Conservation (phyloP, 2,797 vertebrate species). For the Lycodopsis pacificus region DNA sequence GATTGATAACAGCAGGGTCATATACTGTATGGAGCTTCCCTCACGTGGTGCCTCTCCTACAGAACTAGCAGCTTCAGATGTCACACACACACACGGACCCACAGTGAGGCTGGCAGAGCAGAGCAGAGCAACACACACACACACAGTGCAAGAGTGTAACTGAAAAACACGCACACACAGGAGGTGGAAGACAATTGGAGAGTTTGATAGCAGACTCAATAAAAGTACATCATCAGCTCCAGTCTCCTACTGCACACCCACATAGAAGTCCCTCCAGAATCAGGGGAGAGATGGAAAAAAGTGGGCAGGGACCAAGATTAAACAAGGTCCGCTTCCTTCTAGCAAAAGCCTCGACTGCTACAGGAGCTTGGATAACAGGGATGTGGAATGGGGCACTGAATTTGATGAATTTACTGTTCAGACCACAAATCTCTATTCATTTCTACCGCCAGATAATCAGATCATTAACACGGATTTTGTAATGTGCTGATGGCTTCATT, state of each 20-base stretch:
- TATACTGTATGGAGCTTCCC: slow-evolving; percentile 51
- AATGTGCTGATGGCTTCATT: no score
- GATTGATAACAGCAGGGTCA: slow-evolving; percentile 65
- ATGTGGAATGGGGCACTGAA: background rate
- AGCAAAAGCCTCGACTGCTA: no score
- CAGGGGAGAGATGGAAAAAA: no score
- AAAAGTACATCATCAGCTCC: slow-evolving; percentile 47
- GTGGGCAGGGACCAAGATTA: no score
- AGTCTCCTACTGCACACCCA: slow-evolving; percentile 51
- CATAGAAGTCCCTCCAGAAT: slow-evolving; percentile 42
- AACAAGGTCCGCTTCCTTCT: no score
- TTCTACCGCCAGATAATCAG: no score
- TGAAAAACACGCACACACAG: slow-evolving; percentile 1
- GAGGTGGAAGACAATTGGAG: slow-evolving; percentile 26
- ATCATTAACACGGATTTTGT: no score
- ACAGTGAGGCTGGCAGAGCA: slow-evolving; percentile 1
- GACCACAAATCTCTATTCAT: background rate
- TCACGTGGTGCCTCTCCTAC: slow-evolving; percentile 56
- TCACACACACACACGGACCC: slow-evolving; percentile 26
- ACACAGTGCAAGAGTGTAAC: slow-evolving; percentile 10
- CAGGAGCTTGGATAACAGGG: background rate
- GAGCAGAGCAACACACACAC: slow-evolving; percentile 21
- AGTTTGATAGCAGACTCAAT: slow-evolving; percentile 48
- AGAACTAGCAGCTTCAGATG: slow-evolving; percentile 24
- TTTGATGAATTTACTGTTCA: background rate